Evolutionary conservation across 1,140 invertebrate species (phyloP).

Genomic region (Probaryconus sp.): DNA sequence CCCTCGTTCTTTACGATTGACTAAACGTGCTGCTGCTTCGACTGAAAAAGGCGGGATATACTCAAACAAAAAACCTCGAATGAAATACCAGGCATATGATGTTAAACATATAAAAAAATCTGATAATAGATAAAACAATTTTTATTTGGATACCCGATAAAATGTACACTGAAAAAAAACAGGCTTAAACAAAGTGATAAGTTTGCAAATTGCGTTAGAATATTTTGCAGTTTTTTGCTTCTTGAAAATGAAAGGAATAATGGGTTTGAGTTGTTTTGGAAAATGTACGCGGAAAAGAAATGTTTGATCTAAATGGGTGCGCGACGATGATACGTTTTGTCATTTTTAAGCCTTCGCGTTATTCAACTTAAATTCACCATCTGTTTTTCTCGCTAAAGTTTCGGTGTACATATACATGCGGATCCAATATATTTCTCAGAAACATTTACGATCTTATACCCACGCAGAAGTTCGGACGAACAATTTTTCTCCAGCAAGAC

Average conservation of each 20-base stretch:
- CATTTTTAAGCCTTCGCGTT: slow-evolving; percentile 4
- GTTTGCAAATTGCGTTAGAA: no score
- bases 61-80: slow-evolving; percentile 21
- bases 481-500: slow-evolving; percentile 31
- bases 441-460: slow-evolving; percentile 27
- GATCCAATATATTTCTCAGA: slow-evolving; percentile 27
- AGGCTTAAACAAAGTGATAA: no score
- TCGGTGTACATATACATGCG: slow-evolving; percentile 23
- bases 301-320: slow-evolving; percentile 22
- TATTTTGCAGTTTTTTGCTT: no score
- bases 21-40: slow-evolving; percentile 50
- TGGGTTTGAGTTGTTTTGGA: no score
- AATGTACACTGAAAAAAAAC: no score
- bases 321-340: slow-evolving; percentile 34
- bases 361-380: slow-evolving; percentile 20
- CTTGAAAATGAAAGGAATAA: no score
- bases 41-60: slow-evolving; percentile 36
- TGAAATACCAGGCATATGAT: slow-evolving; percentile 8
- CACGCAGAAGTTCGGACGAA: slow-evolving; percentile 23
- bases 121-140: no score
- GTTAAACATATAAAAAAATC: slow-evolving; percentile 5
- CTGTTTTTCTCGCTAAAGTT: slow-evolving; percentile 23
- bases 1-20: slow-evolving; percentile 55
- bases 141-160: no score
- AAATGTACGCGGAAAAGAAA: no score